Conservation (phyloP, 2,113 vertebrate genomes). For the Clinocottus analis region DNA sequence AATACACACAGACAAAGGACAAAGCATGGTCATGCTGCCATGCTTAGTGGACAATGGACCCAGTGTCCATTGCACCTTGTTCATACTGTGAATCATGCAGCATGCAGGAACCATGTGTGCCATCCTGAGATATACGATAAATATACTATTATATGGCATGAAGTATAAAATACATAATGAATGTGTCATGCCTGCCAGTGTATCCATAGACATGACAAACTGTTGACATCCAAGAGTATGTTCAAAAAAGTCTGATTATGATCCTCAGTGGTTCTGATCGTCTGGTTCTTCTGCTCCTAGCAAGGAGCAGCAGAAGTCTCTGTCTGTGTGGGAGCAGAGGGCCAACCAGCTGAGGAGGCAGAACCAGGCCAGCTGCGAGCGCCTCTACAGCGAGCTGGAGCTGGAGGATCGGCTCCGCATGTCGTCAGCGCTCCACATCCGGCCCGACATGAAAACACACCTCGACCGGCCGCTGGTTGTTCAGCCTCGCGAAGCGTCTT, state of each 20-base stretch:
- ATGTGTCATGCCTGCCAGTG: slow-evolving; percentile 10
- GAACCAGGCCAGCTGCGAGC: slow-evolving; percentile 92
- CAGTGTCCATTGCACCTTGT: slow-evolving; percentile 43
- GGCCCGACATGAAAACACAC: slow-evolving; percentile 94
- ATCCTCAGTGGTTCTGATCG: slow-evolving; percentile 6
- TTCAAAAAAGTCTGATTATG: background rate
- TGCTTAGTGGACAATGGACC: slow-evolving; percentile 41
- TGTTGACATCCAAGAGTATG: background rate
- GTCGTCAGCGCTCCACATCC: slow-evolving; percentile 87
- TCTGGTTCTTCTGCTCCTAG: slow-evolving; percentile 70
- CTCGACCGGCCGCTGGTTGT: slow-evolving; percentile 92
- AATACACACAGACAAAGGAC: slow-evolving; percentile 24
- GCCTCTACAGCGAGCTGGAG: slow-evolving; percentile 90
- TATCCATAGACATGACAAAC: slow-evolving; percentile 7
- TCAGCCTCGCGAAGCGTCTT: slow-evolving; percentile 78
- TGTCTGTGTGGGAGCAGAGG: slow-evolving; percentile 96
- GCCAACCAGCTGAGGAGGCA: slow-evolving; percentile 92
- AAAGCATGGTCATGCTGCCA: slow-evolving; percentile 49
- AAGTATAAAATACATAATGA: slow-evolving; percentile 21
- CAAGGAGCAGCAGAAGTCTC: slow-evolving; percentile 91
- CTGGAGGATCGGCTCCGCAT: slow-evolving; percentile 88
- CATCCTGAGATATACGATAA: slow-evolving; percentile 29
- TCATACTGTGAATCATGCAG: slow-evolving; percentile 48
- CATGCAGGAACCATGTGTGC: slow-evolving; percentile 40
- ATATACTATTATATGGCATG: slow-evolving; percentile 24